phyloP scores from a whole-genome alignment of 2,113 vertebrate species.

The Cebus imitator region DNA sequence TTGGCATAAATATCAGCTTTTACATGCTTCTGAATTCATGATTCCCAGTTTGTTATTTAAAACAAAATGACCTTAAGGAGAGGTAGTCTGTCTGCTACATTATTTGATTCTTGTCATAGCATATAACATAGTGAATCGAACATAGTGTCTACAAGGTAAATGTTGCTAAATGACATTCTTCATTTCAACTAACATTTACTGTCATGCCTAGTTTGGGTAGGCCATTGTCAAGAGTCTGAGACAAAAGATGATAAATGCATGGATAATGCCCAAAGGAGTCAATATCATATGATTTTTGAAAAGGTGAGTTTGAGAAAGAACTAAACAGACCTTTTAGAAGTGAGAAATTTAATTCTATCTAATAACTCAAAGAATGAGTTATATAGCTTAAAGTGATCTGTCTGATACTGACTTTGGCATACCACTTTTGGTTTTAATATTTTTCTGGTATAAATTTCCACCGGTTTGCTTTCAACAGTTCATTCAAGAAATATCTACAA shows the following conservation, averaged over 20 bases:
- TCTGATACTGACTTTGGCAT: background rate
- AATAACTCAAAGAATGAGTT: background rate
- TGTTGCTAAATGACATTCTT: background rate
- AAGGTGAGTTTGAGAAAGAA: background rate
- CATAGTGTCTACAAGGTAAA: background rate
- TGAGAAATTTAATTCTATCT: background rate
- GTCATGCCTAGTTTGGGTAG: background rate
- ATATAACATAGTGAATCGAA: background rate
- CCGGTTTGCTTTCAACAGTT: background rate
- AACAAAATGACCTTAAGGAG: background rate
- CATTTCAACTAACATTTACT: background rate
- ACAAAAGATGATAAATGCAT: background rate
- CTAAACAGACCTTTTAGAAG: background rate
- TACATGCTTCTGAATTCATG: background rate
- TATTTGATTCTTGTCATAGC: background rate
- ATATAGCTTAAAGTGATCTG: background rate
- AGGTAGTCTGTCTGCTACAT: background rate
- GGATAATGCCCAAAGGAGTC: background rate
- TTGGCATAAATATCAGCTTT: background rate
- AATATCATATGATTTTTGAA: background rate
- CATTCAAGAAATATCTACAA: background rate
- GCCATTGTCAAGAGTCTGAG: background rate
- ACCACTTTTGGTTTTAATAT: background rate
- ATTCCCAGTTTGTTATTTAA: background rate
- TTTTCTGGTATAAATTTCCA: background rate